Evolutionary conservation across 1,140 invertebrate genomes (phyloP).

Genomic region (Camponotus pennsylvanicus): DNA sequence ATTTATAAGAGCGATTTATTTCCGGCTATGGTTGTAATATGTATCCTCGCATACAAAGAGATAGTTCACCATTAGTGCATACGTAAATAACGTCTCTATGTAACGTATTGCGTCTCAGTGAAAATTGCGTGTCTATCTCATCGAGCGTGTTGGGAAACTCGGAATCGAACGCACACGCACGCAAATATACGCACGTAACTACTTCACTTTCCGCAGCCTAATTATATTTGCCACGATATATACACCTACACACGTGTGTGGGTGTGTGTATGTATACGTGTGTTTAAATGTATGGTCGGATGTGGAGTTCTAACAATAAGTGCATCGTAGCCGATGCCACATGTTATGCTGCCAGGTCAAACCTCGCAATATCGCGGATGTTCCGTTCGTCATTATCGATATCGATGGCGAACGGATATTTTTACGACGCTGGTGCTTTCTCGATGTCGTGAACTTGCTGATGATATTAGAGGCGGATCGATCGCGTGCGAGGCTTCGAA

Average conservation of each 20-base stretch:
- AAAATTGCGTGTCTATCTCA: constrained; percentile 32
- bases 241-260: too few relatives aligned
- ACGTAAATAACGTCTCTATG: constrained; percentile 18
- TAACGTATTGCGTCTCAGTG: constrained; percentile 4
- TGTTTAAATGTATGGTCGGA: not conserved
- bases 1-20: constrained; percentile 28
- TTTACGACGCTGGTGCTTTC: constrained; percentile 30
- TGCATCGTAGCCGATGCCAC: constrained; percentile 15
- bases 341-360: constrained; percentile 16
- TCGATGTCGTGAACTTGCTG: constrained; percentile 31
- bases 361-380: constrained; percentile 42
- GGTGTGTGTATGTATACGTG: constrained; percentile 29
- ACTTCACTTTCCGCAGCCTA: constrained; percentile 66
- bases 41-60: not conserved
- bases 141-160: constrained; percentile 15
- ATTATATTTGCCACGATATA: constrained; percentile 62
- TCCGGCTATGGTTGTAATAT: not conserved
- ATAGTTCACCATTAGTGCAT: not conserved
- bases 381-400: constrained; percentile 41
- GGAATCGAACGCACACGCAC: constrained; percentile 8
- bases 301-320: constrained; percentile 15
- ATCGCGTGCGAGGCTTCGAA: constrained; percentile 6
- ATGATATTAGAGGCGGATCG: constrained; percentile 22
- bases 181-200: not conserved
- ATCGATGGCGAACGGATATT: constrained; percentile 53